These are phyloP conservation scores for Umimayanthus kanabou DNA, from an alignment of 92 coral and sea anemone genomes.

Conservation along the genomic window DNA sequence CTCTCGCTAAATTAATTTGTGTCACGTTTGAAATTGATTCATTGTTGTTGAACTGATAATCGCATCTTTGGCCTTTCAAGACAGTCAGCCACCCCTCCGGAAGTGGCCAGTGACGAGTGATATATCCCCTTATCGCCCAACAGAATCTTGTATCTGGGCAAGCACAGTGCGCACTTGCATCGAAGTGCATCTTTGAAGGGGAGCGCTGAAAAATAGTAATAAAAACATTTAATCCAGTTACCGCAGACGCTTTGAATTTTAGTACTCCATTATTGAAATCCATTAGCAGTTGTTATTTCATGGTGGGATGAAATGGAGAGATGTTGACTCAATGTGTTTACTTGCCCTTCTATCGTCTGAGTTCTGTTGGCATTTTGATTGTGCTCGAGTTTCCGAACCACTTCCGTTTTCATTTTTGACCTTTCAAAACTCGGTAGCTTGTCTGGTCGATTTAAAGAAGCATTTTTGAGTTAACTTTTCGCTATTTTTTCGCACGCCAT, in stretches of 20 bases:
- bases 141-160: slow-evolving; percentile 36
- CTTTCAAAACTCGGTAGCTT: not conserved
- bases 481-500: not conserved
- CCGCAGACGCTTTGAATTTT: not conserved
- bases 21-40: slow-evolving; percentile 39
- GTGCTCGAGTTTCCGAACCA: slow-evolving; percentile 36
- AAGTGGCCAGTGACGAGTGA: slow-evolving; percentile 30
- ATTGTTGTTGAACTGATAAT: slow-evolving; percentile 28
- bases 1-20: slow-evolving; percentile 36
- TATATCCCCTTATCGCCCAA: slow-evolving; percentile 31
- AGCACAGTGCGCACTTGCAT: not conserved
- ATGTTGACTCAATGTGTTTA: slow-evolving; percentile 26
- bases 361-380: slow-evolving; percentile 45
- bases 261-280: not conserved
- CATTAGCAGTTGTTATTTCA: slow-evolving; percentile 35
- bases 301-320: slow-evolving; percentile 7
- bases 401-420: slow-evolving; percentile 25
- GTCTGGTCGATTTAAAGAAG: not conserved
- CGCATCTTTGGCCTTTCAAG: not conserved
- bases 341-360: not conserved
- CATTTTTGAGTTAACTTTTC: not conserved
- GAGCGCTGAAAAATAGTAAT: not conserved
- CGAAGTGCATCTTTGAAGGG: not conserved
- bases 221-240: not conserved
- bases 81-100: slow-evolving; percentile 17